Base-by-base conservation (phyloP, 1,140 invertebrate genomes). In the Trichomalopsis sarcophagae region DNA sequence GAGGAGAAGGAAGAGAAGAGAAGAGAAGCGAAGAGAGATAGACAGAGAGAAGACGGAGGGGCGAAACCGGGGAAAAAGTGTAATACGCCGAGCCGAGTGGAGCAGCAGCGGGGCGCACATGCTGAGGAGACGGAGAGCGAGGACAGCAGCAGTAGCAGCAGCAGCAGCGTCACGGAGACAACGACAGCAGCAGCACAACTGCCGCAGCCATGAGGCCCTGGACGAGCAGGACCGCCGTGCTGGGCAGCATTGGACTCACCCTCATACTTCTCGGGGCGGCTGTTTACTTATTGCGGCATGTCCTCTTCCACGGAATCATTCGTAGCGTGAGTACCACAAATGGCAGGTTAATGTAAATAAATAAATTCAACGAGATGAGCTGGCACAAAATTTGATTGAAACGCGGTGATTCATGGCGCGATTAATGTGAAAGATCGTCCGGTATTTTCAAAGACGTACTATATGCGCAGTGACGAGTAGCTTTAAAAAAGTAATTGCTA, bases 251-350 rank as follows among this genome's bases (percentile, higher is more conserved):
- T 66, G 88, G 90, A 75, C 33, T 91, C 36, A 82, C 94, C 87
- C 83, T 95, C 89, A 82, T 95, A 87, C 73, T 94, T 87, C 21
- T 88, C 33, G 91, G 92, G 30, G 87, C 81, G 4, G 74, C 87
- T 1, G 11, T 91, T 6, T 91, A 88, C 78, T 87, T 91, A 33
- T 86, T 90, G 13, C 88, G 88, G 84, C 82, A 89, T 0, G 6
- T 82, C 0, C 14, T 93, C 11, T 92, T 92, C 11, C 86, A 90
- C 44, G 78, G 76, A 0, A 89, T 93, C 23, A 86, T 93, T 2
- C 86, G 87, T 17, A 89, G 84, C 87, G 91, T 92, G 73, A 87
- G 88, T 86, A 75, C n/a, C 47, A 7, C 7, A 40, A 40, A 5
- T 40, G 4, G 27, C 27, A 27, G 1, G 27, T 1, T 27, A 27